phyloP scores from a whole-genome alignment of 1,140 invertebrate species.

The Pemphigus obesinymphae region DNA sequence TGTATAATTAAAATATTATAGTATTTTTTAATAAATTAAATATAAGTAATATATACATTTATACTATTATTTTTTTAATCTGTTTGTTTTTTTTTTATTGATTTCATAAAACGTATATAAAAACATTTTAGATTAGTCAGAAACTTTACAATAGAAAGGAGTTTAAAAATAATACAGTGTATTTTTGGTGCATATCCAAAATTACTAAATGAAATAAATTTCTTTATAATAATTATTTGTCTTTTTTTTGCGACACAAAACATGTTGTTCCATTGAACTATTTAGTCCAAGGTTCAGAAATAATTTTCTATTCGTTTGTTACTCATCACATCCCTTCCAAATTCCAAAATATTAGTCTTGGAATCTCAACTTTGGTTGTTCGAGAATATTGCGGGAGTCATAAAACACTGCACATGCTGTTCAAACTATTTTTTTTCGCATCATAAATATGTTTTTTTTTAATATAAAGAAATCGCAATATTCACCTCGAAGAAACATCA shows the following conservation, averaged over 20 bases:
- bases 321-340: slow-evolving; percentile 15
- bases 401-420: background rate
- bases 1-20: too few species aligned
- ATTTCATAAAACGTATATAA: background rate
- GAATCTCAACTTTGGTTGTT: background rate
- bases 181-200: slow-evolving; percentile 29
- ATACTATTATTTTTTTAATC: background rate
- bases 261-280: slow-evolving; percentile 20
- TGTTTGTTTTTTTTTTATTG: background rate
- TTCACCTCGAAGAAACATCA: background rate
- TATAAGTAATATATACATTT: too few species aligned
- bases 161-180: slow-evolving; percentile 28
- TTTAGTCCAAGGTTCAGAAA: background rate
- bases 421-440: background rate
- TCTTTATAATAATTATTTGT: slow-evolving; percentile 5
- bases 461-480: too few species aligned
- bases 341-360: background rate
- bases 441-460: background rate
- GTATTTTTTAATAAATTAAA: too few species aligned
- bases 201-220: slow-evolving; percentile 31
- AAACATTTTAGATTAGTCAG: slow-evolving; percentile 7
- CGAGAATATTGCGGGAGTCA: background rate
- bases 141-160: background rate
- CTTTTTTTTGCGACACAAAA: background rate
- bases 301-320: background rate